phyloP scores from a whole-genome alignment of 2,113 vertebrate species.

The Polypterus bichir region DNA sequence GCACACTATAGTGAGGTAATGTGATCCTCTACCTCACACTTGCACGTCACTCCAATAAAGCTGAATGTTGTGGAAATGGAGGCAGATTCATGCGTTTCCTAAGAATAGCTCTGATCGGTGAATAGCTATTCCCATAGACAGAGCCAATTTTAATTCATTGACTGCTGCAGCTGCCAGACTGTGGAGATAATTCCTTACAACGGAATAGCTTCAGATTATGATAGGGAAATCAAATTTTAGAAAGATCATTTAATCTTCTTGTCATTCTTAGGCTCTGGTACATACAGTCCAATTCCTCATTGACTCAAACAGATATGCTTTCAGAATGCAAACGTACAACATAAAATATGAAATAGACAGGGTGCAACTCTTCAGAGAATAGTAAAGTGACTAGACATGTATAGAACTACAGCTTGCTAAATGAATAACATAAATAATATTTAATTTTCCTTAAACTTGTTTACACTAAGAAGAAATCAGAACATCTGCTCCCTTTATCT shows the following conservation, averaged over 20 bases:
- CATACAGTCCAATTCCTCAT: background rate
- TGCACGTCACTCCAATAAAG: conserved; percentile 39
- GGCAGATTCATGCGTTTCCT: conserved; percentile 56
- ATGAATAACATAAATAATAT: too few species aligned
- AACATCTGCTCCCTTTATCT: too few species aligned
- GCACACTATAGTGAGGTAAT: conserved; percentile 44
- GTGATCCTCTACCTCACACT: conserved; percentile 49
- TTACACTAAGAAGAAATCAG: too few species aligned
- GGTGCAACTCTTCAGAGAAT: too few species aligned
- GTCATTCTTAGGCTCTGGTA: conserved; percentile 15
- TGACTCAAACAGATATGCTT: too few species aligned
- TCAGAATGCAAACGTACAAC: too few species aligned
- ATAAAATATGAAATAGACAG: too few species aligned
- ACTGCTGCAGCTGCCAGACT: conserved; percentile 65
- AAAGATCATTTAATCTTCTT: conserved; percentile 54
- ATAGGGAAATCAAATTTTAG: conserved; percentile 70
- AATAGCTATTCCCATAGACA: conserved; percentile 62
- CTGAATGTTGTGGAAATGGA: conserved; percentile 41
- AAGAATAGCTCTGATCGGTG: conserved; percentile 69
- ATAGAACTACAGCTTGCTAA: too few species aligned
- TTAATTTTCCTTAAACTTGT: too few species aligned
- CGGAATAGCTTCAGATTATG: conserved; percentile 68
- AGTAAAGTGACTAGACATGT: too few species aligned
- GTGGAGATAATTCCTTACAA: conserved; percentile 64
- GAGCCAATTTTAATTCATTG: conserved; percentile 76